These are phyloP conservation scores for Periophthalmodon schlosseri DNA, from an alignment of 2,113 vertebrate species.

Conservation along the genomic window DNA sequence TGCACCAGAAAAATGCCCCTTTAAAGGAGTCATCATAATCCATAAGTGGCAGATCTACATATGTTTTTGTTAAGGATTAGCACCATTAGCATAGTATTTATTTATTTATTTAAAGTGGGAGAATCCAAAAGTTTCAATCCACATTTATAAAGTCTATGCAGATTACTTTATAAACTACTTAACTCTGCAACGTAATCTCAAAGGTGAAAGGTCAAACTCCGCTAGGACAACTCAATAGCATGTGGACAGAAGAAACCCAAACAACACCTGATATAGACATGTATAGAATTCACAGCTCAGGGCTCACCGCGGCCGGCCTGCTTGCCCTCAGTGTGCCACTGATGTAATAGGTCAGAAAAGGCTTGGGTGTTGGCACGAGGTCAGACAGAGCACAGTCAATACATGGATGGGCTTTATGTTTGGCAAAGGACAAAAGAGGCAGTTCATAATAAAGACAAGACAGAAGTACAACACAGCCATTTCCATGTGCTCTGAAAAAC, in stretches of 20 bases:
- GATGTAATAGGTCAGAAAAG: neutral
- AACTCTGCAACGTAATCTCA: neutral
- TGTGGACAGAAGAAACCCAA: slow-evolving; percentile 1
- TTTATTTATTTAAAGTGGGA: no score
- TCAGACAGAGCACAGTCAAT: neutral
- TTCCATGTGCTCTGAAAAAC: neutral
- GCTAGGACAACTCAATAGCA: neutral
- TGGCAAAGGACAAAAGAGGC: neutral
- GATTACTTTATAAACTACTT: no score
- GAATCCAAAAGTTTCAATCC: no score
- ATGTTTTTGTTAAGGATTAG: no score
- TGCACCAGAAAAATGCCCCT: no score
- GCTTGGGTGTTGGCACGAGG: neutral
- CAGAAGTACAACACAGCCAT: neutral
- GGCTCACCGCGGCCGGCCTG: neutral
- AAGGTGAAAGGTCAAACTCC: neutral
- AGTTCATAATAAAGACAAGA: neutral
- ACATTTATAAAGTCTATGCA: no score
- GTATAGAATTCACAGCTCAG: neutral
- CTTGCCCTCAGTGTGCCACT: neutral
- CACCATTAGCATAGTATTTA: no score
- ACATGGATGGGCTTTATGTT: neutral
- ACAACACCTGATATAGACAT: neutral
- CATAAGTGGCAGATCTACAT: no score
- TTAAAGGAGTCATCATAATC: no score